Base-by-base conservation (phyloP, 2,113 vertebrate species). In the Anseranas semipalmata region DNA sequence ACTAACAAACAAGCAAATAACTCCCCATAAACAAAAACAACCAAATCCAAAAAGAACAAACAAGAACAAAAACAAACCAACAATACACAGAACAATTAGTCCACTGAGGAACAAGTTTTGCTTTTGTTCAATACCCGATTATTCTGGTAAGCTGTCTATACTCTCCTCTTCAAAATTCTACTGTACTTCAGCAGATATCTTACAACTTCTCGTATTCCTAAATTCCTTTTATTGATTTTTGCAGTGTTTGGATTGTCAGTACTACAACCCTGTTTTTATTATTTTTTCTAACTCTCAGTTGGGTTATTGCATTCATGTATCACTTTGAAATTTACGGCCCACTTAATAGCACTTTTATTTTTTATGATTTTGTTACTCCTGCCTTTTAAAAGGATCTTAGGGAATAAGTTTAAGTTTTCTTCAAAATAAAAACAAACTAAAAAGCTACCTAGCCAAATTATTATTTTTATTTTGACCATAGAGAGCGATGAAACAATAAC, bases 341-440 rank as follows among this genome's bases (percentile, higher is more conserved):
- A 92, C 95, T 98, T 98, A 98, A 96, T 84, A 96, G 71, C 43
- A 96, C 95, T 97, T 98, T 97, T 98, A 95, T 97, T 98, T 98
- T 97, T 97, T 97, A 97, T 96, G 58, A 90, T 96, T 97, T 96
- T 95, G 81, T 96, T 93, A 96, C 83, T 97, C 95, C 62, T 94
- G 68, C 45, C 58, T 96, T 93, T 84, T 94, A 94, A 96, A 96
- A 97, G 82, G 67, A 87, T 97, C 93, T 97, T 90, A 92, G 96
- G 94, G 90, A 98, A 97, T 97, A 97, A 85, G 91, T 92, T 95
- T 86, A 93, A 52, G 22, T 91, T 97, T 97, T 91, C 89, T 96
- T 81, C 73, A 90, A 98, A 93, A 97, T 81, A 94, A 95, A 88
- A 79, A 60, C 53, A 86, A 91, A 60, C 53, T 75, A 74, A 93